phyloP scores from a whole-genome alignment of 1,140 invertebrate genomes.

The Metaphire vulgaris region DNA sequence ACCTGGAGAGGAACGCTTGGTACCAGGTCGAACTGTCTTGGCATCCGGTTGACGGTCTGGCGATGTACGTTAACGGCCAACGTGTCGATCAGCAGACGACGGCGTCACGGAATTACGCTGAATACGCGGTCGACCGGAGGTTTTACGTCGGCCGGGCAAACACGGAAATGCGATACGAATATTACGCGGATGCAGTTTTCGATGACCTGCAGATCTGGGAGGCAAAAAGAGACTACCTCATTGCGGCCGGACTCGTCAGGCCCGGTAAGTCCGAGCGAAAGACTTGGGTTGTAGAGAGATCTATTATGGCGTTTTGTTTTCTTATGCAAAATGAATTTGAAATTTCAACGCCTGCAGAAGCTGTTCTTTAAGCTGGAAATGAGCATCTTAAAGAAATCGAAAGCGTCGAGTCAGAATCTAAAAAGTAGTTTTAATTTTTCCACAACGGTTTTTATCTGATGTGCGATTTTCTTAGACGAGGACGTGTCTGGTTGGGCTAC shows the following conservation, averaged over 20 bases:
- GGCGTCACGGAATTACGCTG: constrained; percentile 24
- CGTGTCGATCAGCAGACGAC: constrained; percentile 35
- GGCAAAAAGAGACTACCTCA: constrained; percentile 36
- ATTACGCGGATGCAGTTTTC: constrained; percentile 39
- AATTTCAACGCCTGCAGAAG: too few species aligned
- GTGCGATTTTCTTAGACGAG: neutral
- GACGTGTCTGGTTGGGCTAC: constrained; percentile 16
- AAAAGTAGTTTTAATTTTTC: too few species aligned
- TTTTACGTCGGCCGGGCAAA: constrained; percentile 40
- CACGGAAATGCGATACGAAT: constrained; percentile 32
- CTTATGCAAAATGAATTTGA: too few species aligned
- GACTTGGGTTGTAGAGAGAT: too few species aligned
- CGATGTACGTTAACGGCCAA: constrained; percentile 41
- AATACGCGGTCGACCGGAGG: constrained; percentile 32
- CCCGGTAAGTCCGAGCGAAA: constrained; percentile 16
- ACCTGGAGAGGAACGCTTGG: constrained; percentile 38
- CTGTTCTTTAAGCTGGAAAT: too few species aligned
- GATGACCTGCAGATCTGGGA: constrained; percentile 45
- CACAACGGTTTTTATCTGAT: neutral
- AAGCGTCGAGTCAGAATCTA: too few species aligned
- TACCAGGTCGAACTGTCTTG: constrained; percentile 37
- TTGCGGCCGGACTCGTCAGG: constrained; percentile 10
- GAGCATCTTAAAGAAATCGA: too few species aligned
- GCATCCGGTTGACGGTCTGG: constrained; percentile 42
- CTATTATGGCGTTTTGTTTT: too few species aligned